A percentile compares a stretch with the other conserved stretches of the same genome.
Evolutionary conservation across 2,797 vertebrate genomes (phyloP).

Genomic region (Squalus acanthias): DNA sequence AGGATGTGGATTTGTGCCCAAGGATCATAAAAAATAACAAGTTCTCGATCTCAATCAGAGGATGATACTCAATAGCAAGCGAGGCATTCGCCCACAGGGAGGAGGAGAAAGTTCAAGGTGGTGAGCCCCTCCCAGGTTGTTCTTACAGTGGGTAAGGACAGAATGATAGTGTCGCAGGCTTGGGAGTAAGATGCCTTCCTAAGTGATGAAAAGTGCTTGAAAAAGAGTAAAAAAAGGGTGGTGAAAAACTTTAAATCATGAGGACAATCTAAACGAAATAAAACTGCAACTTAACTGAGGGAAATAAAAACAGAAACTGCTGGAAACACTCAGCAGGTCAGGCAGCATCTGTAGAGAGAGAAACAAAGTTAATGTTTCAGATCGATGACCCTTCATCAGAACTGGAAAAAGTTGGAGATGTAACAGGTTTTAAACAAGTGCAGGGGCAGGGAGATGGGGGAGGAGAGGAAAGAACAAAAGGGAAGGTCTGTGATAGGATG

Average conservation of each 20-base stretch:
- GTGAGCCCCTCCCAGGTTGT: background rate
- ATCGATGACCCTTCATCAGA: too few species aligned
- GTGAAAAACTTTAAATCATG: background rate
- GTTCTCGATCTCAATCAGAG: background rate
- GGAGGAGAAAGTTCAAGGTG: background rate
- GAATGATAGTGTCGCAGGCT: background rate
- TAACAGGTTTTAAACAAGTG: too few species aligned
- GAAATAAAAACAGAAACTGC: too few species aligned
- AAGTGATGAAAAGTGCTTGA: background rate
- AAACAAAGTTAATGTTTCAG: too few species aligned
- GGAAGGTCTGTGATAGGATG: too few species aligned
- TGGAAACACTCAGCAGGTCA: too few species aligned
- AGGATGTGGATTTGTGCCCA: background rate
- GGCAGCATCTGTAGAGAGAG: too few species aligned
- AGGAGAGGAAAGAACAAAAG: too few species aligned
- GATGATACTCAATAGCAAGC: background rate
- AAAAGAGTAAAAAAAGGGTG: background rate
- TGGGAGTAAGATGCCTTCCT: too few species aligned
- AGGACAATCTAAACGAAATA: background rate
- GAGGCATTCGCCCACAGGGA: background rate
- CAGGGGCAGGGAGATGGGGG: too few species aligned
- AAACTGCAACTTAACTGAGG: background rate
- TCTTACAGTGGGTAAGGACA: background rate
- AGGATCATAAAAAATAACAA: background rate
- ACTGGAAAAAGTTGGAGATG: too few species aligned